Base-by-base conservation (phyloP, 1,140 invertebrate genomes). In the Maconellicoccus hirsutus region DNA sequence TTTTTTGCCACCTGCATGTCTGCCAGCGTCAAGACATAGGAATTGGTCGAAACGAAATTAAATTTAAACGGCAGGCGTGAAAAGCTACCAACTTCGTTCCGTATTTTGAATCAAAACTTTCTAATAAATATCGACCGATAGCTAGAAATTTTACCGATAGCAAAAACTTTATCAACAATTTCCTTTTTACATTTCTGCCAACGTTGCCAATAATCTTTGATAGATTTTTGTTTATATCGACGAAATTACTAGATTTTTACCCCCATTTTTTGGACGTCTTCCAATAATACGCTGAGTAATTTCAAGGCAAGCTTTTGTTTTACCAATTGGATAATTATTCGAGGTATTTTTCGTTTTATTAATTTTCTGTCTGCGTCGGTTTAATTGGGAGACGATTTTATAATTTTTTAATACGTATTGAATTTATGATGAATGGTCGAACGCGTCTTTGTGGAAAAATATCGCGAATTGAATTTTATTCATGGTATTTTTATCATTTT, bases 101-200 rank as follows among this genome's bases (percentile, higher is more conserved):
- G 42, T 52, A 52, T 52, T 33, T 52, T 52, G 42, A 52, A 52
- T 52, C 42, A 52, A 52, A 52, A 52, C 42, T 52, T 52, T 52
- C 42, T 52, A 52, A 52, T 52, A 52, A 52, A 52, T 52, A 52
- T 52, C 42, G 42, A 52, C 42, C 42, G 42, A 52, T 52, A 33
- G 42, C 42, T 14, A 52, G 42, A 52, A 52, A 52, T 52, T 52
- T 52, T 52, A 52, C 42, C 42, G 42, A 52, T 52, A 52, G 42
- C 42, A 19, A 52, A 52, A 52, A 52, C 42, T 52, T 52, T 16
- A 52, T 52, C 42, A 52, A 19, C 42, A 16, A 52, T 52, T 52
- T 52, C 42, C 42, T 52, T 52, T 52, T 52, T 52, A 52, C 42
- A 52, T 52, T 52, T 52, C 42, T 52, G 42, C 42, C 42, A 52